Evolutionary conservation across 2,113 vertebrate species (phyloP).

Genomic region (Falcunculus frontatus): DNA sequence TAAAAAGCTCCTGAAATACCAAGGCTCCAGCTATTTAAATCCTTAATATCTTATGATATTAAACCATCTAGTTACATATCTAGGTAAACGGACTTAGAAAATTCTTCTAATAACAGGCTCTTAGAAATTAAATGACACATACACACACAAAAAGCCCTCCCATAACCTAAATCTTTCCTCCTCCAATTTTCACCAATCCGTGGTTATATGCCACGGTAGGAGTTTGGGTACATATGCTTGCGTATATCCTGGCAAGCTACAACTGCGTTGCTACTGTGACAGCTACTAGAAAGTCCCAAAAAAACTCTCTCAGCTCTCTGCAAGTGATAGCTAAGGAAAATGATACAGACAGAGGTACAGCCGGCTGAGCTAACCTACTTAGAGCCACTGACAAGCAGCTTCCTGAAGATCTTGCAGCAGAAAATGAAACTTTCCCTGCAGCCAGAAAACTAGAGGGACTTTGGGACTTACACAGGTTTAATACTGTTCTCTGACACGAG

Average conservation of each 20-base stretch:
- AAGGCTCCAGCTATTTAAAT: neutral
- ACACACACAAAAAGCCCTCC: neutral
- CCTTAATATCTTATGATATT: neutral
- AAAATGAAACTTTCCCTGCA: neutral
- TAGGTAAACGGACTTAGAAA: neutral
- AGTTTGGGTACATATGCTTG: neutral
- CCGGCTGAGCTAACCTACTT: neutral
- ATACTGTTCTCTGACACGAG: neutral
- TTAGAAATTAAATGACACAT: neutral
- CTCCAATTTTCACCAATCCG: neutral
- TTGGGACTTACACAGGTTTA: neutral
- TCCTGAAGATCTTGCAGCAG: neutral
- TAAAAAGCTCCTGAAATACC: neutral
- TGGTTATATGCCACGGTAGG: accelerated
- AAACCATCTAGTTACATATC: neutral
- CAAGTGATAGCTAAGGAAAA: neutral
- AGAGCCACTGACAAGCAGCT: neutral
- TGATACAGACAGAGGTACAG: neutral
- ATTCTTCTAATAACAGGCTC: neutral
- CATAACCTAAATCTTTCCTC: neutral
- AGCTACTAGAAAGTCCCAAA: neutral
- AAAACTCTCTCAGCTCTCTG: neutral
- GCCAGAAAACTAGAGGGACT: neutral
- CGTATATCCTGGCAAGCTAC: neutral
- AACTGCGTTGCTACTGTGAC: neutral